Conservation (phyloP, 2,113 vertebrate species). For the Pelecanus crispus region DNA sequence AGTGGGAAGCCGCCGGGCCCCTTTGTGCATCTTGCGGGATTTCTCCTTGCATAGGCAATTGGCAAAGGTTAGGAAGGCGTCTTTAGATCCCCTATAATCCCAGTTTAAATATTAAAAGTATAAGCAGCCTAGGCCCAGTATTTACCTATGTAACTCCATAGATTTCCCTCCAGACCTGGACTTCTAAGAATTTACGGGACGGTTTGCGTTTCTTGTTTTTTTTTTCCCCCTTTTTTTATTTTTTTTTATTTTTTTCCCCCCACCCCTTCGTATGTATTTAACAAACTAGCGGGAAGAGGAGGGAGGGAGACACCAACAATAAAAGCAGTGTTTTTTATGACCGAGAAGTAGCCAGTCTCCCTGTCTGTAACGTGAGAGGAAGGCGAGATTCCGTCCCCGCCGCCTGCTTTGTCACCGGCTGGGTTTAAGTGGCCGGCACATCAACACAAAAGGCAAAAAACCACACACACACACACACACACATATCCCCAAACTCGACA, state of each 20-base stretch:
- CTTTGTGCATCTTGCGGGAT: background rate
- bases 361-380: background rate
- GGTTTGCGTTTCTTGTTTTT: background rate
- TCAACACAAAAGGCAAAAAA: constrained; percentile 62
- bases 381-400: constrained; percentile 7
- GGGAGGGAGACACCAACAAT: background rate
- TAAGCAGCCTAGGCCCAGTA: constrained; percentile 54
- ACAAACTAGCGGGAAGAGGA: background rate
- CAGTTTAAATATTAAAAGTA: constrained; percentile 71
- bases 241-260: rapidly evolving
- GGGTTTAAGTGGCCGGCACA: constrained; percentile 27
- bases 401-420: constrained; percentile 56
- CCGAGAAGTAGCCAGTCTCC: background rate
- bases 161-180: constrained; percentile 46
- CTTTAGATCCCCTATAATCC: constrained; percentile 59
- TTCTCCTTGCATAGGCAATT: constrained; percentile 42
- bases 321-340: background rate
- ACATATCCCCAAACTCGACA: background rate
- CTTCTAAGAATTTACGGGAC: constrained; percentile 29
- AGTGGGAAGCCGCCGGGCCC: background rate
- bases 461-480: background rate
- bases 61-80: constrained; percentile 69
- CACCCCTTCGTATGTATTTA: background rate
- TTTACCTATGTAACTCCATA: constrained; percentile 59
- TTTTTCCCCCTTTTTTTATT: no score